A percentile compares a stretch with the other conserved stretches of the same genome.
phyloP scores from a whole-genome alignment of 2,113 vertebrate genomes.

The Platichthys stellatus region DNA sequence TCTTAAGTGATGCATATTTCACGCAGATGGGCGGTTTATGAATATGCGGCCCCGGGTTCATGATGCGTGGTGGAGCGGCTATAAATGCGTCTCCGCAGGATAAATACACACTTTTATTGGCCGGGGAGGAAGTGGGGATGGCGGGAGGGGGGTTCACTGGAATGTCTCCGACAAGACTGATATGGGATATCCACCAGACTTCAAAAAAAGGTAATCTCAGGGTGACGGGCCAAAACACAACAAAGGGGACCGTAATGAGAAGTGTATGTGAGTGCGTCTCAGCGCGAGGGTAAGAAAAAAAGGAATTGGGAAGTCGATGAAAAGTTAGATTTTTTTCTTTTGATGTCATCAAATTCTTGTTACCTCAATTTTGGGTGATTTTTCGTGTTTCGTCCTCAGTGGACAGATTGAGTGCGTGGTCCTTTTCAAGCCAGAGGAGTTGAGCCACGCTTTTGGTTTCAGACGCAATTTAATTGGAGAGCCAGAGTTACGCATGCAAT shows the following conservation, averaged over 20 bases:
- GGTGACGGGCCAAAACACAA: slow-evolving; percentile 25
- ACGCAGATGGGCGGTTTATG: slow-evolving; percentile 74
- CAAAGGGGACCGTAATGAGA: background rate
- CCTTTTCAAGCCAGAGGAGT: slow-evolving; percentile 8
- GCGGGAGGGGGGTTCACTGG: slow-evolving; percentile 11
- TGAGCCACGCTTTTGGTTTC: slow-evolving; percentile 7
- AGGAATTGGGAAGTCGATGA: background rate
- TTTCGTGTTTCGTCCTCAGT: slow-evolving; percentile 22
- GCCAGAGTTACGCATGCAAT: slow-evolving; percentile 9
- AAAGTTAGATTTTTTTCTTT: background rate
- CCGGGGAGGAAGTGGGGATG: background rate
- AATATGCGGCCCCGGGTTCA: slow-evolving; percentile 68
- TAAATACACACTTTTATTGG: slow-evolving; percentile 59
- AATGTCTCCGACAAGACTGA: background rate
- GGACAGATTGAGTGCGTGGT: background rate
- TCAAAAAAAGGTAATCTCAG: slow-evolving; percentile 42
- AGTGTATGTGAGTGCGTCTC: background rate
- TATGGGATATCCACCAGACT: slow-evolving; percentile 16
- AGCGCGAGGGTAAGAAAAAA: background rate
- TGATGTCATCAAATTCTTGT: slow-evolving; percentile 37
- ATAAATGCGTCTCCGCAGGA: slow-evolving; percentile 54
- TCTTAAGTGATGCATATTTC: slow-evolving; percentile 70
- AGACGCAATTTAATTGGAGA: slow-evolving; percentile 24
- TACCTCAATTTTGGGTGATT: slow-evolving; percentile 46
- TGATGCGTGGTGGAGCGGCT: slow-evolving; percentile 44